Evolutionary conservation across 2,113 vertebrate species (phyloP).

Genomic region (Paralichthys olivaceus): DNA sequence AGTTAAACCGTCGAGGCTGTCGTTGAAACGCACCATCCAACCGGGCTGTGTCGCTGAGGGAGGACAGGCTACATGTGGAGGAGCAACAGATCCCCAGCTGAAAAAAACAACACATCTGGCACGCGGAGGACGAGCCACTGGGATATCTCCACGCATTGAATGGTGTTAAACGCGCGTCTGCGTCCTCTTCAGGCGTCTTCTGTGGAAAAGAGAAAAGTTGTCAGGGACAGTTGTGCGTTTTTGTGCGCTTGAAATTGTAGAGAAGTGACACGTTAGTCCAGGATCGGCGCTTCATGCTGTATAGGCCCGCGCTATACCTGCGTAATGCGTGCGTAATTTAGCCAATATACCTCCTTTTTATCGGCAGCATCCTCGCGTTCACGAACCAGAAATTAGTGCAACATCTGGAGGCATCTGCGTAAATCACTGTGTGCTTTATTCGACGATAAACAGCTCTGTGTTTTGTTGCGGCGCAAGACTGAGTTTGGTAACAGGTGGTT

Average conservation of each 20-base stretch:
- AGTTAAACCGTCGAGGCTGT: conserved; percentile 74
- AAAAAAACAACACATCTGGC: conserved; percentile 66
- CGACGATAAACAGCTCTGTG: not conserved
- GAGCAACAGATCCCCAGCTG: conserved; percentile 78
- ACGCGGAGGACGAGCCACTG: conserved; percentile 5
- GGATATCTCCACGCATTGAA: not conserved
- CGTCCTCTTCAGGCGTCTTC: not conserved
- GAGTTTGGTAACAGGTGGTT: conserved; percentile 78
- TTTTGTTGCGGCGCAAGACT: not conserved
- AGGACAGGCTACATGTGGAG: conserved; percentile 64
- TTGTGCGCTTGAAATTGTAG: conserved; percentile 23
- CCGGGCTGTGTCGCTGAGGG: conserved; percentile 73
- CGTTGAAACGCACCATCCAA: conserved; percentile 68
- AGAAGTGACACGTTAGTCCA: conserved; percentile 7
- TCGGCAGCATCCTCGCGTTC: not conserved
- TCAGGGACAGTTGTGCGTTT: conserved; percentile 22
- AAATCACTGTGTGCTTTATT: not conserved
- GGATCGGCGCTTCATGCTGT: not conserved
- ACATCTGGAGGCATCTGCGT: conserved; percentile 11
- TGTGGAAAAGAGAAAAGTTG: conserved; percentile 54
- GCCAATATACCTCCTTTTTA: not conserved
- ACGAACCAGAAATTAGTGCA: not conserved
- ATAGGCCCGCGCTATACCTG: not conserved
- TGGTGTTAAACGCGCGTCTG: not conserved
- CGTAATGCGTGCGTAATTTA: conserved; percentile 23